Conservation (phyloP, 2,113 vertebrate species). For the Ptychochromis oligacanthus region DNA sequence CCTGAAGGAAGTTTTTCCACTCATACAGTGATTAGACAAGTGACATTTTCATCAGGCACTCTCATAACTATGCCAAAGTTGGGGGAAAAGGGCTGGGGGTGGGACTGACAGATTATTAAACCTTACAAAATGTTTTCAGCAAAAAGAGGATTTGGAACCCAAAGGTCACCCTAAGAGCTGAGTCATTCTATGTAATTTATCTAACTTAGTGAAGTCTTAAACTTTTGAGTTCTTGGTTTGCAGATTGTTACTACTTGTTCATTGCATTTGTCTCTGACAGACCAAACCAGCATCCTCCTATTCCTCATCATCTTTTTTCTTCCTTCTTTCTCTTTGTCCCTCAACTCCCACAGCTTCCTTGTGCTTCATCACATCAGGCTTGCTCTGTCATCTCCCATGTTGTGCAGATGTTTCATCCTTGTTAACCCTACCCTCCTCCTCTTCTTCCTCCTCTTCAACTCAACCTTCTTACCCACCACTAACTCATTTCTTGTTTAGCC, state of each 20-base stretch:
- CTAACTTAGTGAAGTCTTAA: not conserved
- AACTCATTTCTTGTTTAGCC: slow-evolving; percentile 12
- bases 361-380: slow-evolving; percentile 19
- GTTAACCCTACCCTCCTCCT: not conserved
- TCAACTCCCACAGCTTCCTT: slow-evolving; percentile 17
- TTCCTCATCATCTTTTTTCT: not conserved
- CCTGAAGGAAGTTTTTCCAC: not conserved
- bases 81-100: not conserved
- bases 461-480: slow-evolving; percentile 14
- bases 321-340: not conserved
- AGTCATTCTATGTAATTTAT: not conserved
- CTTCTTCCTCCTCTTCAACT: slow-evolving; percentile 19
- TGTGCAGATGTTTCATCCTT: slow-evolving; percentile 39
- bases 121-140: not conserved
- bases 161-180: slow-evolving; percentile 13
- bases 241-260: slow-evolving; percentile 1
- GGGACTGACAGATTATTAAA: not conserved
- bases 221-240: not conserved
- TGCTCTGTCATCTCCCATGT: slow-evolving; percentile 32
- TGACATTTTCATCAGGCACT: slow-evolving; percentile 2
- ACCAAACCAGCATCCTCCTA: not conserved
- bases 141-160: slow-evolving; percentile 13
- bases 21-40: not conserved
- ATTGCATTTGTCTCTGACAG: not conserved
- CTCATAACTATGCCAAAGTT: slow-evolving; percentile 3